Base-by-base conservation (phyloP, 2,113 vertebrate species). In the Mus spicilegus region DNA sequence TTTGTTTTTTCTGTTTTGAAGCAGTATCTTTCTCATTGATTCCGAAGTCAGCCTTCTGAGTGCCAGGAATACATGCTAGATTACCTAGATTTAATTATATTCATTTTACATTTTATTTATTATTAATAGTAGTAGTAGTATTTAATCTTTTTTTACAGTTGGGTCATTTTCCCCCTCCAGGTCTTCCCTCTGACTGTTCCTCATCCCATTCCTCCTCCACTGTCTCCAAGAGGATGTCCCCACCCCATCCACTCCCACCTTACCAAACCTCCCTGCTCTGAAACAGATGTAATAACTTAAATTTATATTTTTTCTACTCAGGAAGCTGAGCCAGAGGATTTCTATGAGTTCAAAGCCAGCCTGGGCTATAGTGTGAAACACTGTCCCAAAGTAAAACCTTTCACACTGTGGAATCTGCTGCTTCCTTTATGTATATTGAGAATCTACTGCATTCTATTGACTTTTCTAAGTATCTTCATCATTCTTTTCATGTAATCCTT, bases 391-490 rank as follows among this genome's bases (percentile, higher is more conserved):
- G 61, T 77, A 51, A 87, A 67, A 54, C 26, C 12, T 39, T 75
- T 7, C 30, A n/a, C 24, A 58, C 39, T 30, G 30, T 94, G 54
- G 28, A 91, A 14, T 91, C 61, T 93, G 11, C 67, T 87, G 4
- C 30, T n/a, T 7, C 5, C 8, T 90, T 81, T 92, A 89, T 78
- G 28, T 82, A 65, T 56, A 63, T 46, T 87, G 39, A 95, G 77
- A 95, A 89, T 8, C 20, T 58, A 77, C 19, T 51, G 14, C 42
- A 42, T 63, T 94, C 24, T 36, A 1, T 89, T 89, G 24, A 87
- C 46, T 89, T 95, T 89, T 78, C 67, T 89, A 94, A 89, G 49
- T 30, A 86, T 39, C 80, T 96, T 89, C 6, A 16, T 89, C 86
- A 72, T 9, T 96, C 49, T 93, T 87, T 2, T n/a, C 72, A 49